phyloP scores from a whole-genome alignment of 23 tunicate species.

The Trididemnum miniatum region DNA sequence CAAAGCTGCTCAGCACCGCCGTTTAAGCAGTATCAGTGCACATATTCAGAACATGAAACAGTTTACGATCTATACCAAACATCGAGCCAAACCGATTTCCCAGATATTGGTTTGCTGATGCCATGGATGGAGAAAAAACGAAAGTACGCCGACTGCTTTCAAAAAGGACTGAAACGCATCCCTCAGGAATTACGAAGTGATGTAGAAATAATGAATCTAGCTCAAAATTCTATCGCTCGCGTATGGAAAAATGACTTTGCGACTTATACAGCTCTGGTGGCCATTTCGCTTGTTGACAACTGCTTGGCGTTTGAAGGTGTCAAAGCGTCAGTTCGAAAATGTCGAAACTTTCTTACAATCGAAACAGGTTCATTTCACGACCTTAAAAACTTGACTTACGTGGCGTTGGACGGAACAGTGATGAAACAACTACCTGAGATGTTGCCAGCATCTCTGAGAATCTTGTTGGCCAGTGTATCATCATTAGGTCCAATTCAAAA shows the following conservation, averaged over 20 bases:
- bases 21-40: too few species aligned
- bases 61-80: too few species aligned
- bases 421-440: neutral
- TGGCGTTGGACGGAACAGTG: neutral
- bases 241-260: slow-evolving; percentile 3
- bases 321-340: neutral
- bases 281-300: neutral
- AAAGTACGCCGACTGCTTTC: neutral
- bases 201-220: neutral
- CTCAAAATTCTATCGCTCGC: neutral
- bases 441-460: neutral
- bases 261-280: neutral
- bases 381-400: neutral
- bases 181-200: neutral
- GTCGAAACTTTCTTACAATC: neutral
- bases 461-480: neutral
- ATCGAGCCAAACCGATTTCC: too few species aligned
- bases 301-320: neutral
- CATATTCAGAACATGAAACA: too few species aligned
- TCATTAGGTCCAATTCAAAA: neutral
- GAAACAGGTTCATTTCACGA: neutral
- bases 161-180: slow-evolving; percentile 10
- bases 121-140: slow-evolving; percentile 7
- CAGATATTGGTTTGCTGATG: neutral
- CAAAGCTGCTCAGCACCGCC: too few species aligned